These are phyloP conservation scores for Pelagia noctiluca DNA, from an alignment of 30 jellyfish, hydroid and myxozoan genomes.

Conservation along the genomic window DNA sequence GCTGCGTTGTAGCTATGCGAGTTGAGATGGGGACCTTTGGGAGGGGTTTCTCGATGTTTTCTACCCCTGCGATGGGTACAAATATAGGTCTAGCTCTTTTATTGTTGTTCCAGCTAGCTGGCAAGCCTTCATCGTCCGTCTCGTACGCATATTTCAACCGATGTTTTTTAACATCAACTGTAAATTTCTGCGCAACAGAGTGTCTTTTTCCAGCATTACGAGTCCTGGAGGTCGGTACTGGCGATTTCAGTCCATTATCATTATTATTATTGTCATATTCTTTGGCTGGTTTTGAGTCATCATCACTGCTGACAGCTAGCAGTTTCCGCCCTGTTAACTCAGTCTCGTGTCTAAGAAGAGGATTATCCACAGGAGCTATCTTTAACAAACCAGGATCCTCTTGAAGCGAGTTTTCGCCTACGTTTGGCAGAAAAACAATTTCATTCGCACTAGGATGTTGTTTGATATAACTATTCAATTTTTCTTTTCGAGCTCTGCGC, in stretches of 20 bases:
- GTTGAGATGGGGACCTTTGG: too few relatives aligned
- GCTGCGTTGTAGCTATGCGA: neutral
- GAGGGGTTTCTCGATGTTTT: slow-evolving; percentile 46
- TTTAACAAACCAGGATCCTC: neutral
- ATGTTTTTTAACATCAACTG: too few relatives aligned
- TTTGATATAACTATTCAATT: too few relatives aligned
- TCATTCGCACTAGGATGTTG: too few relatives aligned
- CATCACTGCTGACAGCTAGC: neutral
- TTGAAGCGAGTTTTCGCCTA: slow-evolving; percentile 12
- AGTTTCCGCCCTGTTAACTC: slow-evolving; percentile 41
- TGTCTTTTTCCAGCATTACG: too few relatives aligned
- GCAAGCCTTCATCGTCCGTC: slow-evolving; percentile 69
- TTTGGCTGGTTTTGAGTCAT: neutral
- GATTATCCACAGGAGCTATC: neutral
- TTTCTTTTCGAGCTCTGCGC: too few relatives aligned
- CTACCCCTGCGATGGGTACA: slow-evolving; percentile 76
- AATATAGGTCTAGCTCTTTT: slow-evolving; percentile 49
- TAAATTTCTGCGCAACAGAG: too few relatives aligned
- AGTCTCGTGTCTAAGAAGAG: slow-evolving; percentile 23
- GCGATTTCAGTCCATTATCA: slow-evolving; percentile 7
- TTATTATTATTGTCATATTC: neutral
- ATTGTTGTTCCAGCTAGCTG: slow-evolving; percentile 32
- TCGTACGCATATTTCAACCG: slow-evolving; percentile 36
- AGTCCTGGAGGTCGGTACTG: too few relatives aligned
- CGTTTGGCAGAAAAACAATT: too few relatives aligned